Base-by-base conservation (phyloP, 2,797 vertebrate genomes). In the Crossoptilon crossoptilon region DNA sequence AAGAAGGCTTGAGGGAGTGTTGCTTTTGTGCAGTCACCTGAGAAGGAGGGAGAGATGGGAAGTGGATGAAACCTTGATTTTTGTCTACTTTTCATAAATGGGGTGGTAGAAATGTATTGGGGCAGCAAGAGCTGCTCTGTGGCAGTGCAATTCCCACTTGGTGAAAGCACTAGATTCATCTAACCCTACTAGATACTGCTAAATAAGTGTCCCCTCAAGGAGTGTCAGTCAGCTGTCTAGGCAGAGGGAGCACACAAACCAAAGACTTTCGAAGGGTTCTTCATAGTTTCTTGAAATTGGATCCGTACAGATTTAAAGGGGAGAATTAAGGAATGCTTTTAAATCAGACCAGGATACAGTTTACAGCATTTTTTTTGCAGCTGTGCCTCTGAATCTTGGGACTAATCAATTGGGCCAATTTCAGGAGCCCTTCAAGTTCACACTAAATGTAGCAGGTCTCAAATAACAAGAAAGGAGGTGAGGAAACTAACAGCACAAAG, bases 351-450 rank as follows among this genome's bases (percentile, higher is more conserved):
- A 24, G 71, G 35, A 56, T 58, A 85, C 9, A n/a, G 31, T 93
- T 81, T 73, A 67, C 10, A 44, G 51, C 5, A 2, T 86, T 64
- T 75, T 37, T 23, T 44, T 91, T 78, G 63, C 33, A 80, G 26
- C 39, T 90, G 51, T 78, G 63, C 26, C 44, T 84, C 63, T 81
- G 68, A 90, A 73, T 86, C 74, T 70, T 63, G 73, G 27, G n/a
- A 51, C 18, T 79, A 64, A 76, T 53, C 78, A 84, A 67, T 13
- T 67, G 53, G 31, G 21, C 23, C 46, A 59, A 1, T 71, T 73
- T 76, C 68, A 80, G 75, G 51, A 75, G 13, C 9, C 5, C 15
- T 17, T 84, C 39, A 41, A 55, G 84, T 39, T 39, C 80, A 79
- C 70, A 79, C 39, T 79, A 62, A 59, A 80, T 66, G 58, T 70